phyloP scores from a whole-genome alignment of 1,140 invertebrate species.

The Apis mellifera region Amel_HAv3.1 CM009944.2:4622501-4623000 shows the following conservation, averaged over 20 bases:
- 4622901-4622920: conserved; percentile 32
- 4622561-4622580: no score
- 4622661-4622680: background rate
- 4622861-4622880: conserved; percentile 5
- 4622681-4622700: conserved; percentile 73
- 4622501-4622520: no score
- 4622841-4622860: conserved; percentile 51
- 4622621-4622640: no score
- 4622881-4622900: conserved; percentile 12
- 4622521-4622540: no score
- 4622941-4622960: background rate
- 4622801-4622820: conserved; percentile 77
- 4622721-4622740: conserved; percentile 71
- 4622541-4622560: no score
- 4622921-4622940: conserved; percentile 50
- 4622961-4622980: background rate
- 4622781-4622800: conserved; percentile 80
- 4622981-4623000: background rate
- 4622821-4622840: conserved; percentile 75
- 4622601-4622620: no score
- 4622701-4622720: conserved; percentile 78
- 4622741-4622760: conserved; percentile 70
- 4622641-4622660: background rate
- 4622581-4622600: no score
- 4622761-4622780: conserved; percentile 71